Evolutionary conservation across 2,797 vertebrate species (phyloP).

Genomic region (Melopsittacus undulatus): DNA sequence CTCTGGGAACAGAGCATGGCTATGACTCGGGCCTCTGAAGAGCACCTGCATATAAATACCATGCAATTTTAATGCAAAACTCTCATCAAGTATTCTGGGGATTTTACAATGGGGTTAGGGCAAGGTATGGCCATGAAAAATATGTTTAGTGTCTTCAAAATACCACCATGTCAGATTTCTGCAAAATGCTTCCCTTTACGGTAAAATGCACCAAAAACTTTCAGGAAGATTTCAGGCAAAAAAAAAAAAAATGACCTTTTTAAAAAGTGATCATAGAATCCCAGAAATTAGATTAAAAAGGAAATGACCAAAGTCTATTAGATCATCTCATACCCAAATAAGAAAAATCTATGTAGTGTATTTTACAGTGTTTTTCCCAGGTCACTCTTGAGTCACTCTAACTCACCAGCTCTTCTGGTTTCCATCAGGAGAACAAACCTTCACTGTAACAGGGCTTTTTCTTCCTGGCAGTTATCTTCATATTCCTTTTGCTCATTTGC

Average conservation of each 20-base stretch:
- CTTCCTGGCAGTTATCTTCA: neutral
- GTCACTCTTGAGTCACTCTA: neutral
- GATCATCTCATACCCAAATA: neutral
- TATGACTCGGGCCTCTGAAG: neutral
- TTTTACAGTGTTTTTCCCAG: neutral
- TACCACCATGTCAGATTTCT: neutral
- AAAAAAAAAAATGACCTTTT: conserved; percentile 2
- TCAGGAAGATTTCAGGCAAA: neutral
- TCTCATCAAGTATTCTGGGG: conserved; percentile 10
- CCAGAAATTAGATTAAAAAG: neutral
- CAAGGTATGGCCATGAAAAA: neutral
- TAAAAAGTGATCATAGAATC: neutral
- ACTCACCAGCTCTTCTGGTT: neutral
- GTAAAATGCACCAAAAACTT: neutral
- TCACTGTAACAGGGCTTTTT: neutral
- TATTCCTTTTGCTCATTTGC: neutral
- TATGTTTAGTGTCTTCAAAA: neutral
- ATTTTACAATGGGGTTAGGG: neutral
- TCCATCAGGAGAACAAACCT: neutral
- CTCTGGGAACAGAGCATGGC: neutral
- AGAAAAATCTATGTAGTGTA: neutral
- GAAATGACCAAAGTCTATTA: neutral
- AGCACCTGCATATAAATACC: conserved; percentile 25
- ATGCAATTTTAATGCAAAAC: conserved; percentile 7
- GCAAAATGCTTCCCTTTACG: neutral